Conservation (phyloP, 2,113 vertebrate genomes). For the Jaculus jaculus region DNA sequence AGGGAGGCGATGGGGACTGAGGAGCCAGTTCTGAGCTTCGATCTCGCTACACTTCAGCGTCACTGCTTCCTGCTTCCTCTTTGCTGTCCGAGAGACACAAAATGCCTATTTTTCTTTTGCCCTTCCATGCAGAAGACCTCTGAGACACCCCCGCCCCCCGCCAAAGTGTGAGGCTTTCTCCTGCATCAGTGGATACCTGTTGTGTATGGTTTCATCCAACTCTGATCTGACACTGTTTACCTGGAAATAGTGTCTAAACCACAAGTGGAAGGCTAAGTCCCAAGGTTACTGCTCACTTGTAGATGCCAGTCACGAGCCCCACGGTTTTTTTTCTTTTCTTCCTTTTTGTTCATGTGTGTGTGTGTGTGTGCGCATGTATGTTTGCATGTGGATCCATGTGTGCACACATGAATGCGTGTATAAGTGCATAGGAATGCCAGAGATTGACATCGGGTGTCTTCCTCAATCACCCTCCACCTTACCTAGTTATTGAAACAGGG, state of each 20-base stretch:
- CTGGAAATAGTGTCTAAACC: background rate
- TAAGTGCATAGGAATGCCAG: too few relatives aligned
- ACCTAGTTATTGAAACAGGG: too few relatives aligned
- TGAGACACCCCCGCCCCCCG: too few relatives aligned
- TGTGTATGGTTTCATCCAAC: background rate
- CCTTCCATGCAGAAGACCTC: background rate
- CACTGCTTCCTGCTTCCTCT: background rate
- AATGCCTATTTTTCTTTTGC: background rate
- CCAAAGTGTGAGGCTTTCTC: background rate
- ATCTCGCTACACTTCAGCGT: background rate
- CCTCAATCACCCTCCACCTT: too few relatives aligned
- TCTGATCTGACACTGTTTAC: background rate
- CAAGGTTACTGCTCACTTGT: background rate
- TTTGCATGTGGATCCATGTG: too few relatives aligned
- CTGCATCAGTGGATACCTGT: background rate
- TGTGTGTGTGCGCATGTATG: too few relatives aligned
- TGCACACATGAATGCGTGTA: too few relatives aligned
- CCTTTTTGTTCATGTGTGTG: too few relatives aligned
- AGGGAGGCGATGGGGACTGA: background rate
- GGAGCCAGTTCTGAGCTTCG: background rate
- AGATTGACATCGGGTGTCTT: too few relatives aligned
- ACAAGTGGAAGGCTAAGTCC: background rate
- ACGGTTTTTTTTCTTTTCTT: too few relatives aligned
- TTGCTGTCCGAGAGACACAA: background rate
- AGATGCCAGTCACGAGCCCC: background rate